Percentiles rank a stretch among this genome's conserved stretches.
Conservation (phyloP, 2,113 vertebrate genomes). For the Sceloporus undulatus region DNA sequence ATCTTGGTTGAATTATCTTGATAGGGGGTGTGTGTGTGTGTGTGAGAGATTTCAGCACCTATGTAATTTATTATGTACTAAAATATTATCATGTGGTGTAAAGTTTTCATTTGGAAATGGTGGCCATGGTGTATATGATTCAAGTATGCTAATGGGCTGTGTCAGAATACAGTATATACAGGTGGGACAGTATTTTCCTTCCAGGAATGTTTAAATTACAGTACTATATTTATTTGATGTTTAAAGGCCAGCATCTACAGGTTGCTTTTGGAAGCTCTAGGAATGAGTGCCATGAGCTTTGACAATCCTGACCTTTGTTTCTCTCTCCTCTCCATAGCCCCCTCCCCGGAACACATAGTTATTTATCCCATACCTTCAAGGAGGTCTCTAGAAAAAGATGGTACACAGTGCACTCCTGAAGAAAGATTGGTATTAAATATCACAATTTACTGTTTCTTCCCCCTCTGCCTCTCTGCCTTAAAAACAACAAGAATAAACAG, state of each 20-base stretch:
- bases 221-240: not conserved
- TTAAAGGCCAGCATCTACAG: constrained; percentile 28
- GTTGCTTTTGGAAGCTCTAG: constrained; percentile 59
- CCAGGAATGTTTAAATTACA: constrained; percentile 52
- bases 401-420: constrained; percentile 58
- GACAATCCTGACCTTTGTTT: constrained; percentile 70
- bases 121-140: constrained; percentile 16
- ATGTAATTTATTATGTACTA: constrained; percentile 8
- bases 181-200: constrained; percentile 34
- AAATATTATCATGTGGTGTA: constrained; percentile 29
- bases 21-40: not conserved
- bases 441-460: constrained; percentile 13
- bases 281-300: constrained; percentile 71
- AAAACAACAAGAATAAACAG: constrained; percentile 41
- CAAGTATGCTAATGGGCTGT: not conserved
- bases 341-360: constrained; percentile 45
- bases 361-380: constrained; percentile 68
- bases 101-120: constrained; percentile 24
- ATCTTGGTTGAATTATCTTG: constrained; percentile 40
- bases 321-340: too few relatives aligned
- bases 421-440: constrained; percentile 35
- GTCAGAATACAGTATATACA: not conserved
- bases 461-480: constrained; percentile 44
- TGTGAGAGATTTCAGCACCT: constrained; percentile 22
- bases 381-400: constrained; percentile 54